phyloP scores from a whole-genome alignment of 2,113 vertebrate genomes.

The Meleagris gallopavo region DNA sequence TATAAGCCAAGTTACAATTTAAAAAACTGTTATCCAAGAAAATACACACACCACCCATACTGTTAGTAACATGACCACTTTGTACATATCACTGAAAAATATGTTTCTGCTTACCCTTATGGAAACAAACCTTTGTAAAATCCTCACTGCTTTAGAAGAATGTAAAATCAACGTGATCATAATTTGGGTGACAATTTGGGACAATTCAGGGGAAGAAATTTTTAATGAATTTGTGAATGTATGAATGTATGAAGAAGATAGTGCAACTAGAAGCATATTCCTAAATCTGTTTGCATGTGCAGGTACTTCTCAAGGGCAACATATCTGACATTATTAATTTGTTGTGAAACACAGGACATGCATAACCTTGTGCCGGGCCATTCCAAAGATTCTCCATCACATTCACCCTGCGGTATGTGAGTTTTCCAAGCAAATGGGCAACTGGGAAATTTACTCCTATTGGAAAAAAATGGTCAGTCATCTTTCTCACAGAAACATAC shows the following conservation, averaged over 20 bases:
- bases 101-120: not conserved
- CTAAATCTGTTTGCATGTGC: not conserved
- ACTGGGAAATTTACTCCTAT: not conserved
- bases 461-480: not conserved
- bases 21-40: constrained; percentile 6
- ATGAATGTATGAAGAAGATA: not conserved
- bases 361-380: constrained; percentile 23
- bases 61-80: not conserved
- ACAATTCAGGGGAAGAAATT: not conserved
- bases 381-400: not conserved
- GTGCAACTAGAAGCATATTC: not conserved
- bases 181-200: not conserved
- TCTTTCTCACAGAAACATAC: not conserved
- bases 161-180: not conserved
- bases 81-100: not conserved
- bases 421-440: constrained; percentile 1
- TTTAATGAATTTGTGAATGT: not conserved
- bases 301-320: constrained; percentile 29
- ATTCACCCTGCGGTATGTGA: not conserved
- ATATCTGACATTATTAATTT: constrained; percentile 35
- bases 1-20: constrained; percentile 35
- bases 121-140: not conserved
- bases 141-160: not conserved
- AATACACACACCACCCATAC: not conserved
- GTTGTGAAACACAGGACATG: not conserved